phyloP scores from a whole-genome alignment of 2,888 invertebrate species.

The Apamea monoglypha region DNA sequence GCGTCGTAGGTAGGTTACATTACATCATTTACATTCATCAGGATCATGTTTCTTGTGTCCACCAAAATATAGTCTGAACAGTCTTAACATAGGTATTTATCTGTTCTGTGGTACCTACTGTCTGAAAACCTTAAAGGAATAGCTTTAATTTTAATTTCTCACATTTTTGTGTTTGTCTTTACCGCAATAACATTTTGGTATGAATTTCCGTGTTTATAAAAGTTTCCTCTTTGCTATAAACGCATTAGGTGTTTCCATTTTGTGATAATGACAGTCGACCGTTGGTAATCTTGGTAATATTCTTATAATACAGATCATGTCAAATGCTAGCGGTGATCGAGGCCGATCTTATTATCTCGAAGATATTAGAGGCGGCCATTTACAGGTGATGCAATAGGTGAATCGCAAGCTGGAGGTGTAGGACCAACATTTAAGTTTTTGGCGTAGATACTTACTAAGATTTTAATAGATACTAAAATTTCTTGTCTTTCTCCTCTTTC shows the following conservation, averaged over 20 bases:
- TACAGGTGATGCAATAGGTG: slow-evolving; percentile 44
- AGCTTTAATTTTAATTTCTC: neutral
- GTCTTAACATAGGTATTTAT: no score
- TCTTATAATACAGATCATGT: slow-evolving; percentile 65
- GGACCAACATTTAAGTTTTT: slow-evolving; percentile 4
- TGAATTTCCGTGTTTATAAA: neutral
- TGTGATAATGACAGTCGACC: slow-evolving; percentile 27
- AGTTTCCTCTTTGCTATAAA: neutral
- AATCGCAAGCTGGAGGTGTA: slow-evolving; percentile 12
- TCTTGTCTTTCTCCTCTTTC: no score
- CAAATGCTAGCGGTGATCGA: slow-evolving; percentile 59
- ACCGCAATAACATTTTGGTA: neutral
- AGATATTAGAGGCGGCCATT: slow-evolving; percentile 43
- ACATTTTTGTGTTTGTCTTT: neutral
- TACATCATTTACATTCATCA: no score
- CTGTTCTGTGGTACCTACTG: neutral
- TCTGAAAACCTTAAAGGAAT: neutral
- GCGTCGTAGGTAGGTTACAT: neutral
- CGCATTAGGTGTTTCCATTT: slow-evolving; percentile 39
- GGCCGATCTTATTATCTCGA: slow-evolving; percentile 64
- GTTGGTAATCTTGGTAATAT: slow-evolving; percentile 44
- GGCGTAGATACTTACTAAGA: neutral
- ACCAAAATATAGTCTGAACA: neutral
- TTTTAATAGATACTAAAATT: no score
- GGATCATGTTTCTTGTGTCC: neutral